Percentiles rank a stretch among this genome's conserved stretches.
These are phyloP conservation scores for Ceratothoa steindachneri DNA, from an alignment of 2,888 invertebrate species.

Conservation along the genomic window DNA sequence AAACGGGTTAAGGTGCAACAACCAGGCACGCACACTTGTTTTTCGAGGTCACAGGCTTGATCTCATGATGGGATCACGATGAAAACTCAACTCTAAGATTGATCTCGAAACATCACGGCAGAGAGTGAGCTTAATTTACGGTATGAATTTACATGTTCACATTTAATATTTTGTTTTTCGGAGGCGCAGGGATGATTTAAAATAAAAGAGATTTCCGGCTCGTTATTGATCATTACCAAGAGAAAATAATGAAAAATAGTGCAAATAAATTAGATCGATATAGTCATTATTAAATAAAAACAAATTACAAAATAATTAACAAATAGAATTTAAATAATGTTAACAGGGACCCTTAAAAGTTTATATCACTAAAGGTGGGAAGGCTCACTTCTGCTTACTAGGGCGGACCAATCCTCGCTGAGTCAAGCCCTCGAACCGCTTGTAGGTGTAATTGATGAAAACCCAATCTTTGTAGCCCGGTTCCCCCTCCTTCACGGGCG, in stretches of 20 bases:
- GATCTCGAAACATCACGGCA: too few species aligned
- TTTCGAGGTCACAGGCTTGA: too few species aligned
- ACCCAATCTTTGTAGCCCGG: constrained; percentile 94
- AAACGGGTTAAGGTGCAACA: too few species aligned
- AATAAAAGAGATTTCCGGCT: too few species aligned
- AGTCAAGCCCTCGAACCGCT: constrained; percentile 95
- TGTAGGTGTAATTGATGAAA: constrained; percentile 99
- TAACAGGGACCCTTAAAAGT: neutral
- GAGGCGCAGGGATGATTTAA: too few species aligned
- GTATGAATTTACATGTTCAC: too few species aligned
- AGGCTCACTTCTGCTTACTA: constrained; percentile 21
- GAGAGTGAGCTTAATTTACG: too few species aligned
- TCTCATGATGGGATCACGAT: too few species aligned
- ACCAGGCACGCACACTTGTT: too few species aligned
- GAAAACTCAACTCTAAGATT: too few species aligned
- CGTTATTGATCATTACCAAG: neutral
- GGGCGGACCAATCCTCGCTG: constrained; percentile 63
- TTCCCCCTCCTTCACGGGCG: constrained; percentile 83
- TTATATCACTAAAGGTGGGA: neutral
- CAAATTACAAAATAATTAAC: neutral
- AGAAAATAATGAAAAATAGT: neutral
- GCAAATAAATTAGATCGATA: neutral
- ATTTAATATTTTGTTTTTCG: too few species aligned
- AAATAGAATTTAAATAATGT: neutral
- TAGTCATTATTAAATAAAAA: neutral